Evolutionary conservation across 2,888 invertebrate genomes (phyloP), one percentile per base, ranked within the genome.

Genomic region (Abrostola triplasia): DNA sequence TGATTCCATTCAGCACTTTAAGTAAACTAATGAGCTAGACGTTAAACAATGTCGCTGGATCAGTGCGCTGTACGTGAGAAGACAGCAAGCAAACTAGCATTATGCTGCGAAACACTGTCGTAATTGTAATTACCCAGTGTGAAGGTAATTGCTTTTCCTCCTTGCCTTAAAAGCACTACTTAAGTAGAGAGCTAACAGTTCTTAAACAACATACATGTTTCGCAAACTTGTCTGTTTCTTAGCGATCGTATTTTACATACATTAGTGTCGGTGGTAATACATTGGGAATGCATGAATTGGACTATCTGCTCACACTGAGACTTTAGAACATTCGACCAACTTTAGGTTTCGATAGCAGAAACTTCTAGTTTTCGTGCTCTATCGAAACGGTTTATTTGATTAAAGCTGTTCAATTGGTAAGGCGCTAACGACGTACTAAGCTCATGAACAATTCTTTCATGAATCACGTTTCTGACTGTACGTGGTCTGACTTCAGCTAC

Each of bases 101-200:
- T 80, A 83, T 80, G 79, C 77, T 73, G 79, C 70, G 77, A 77
- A 79, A 82, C 78, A 69, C 67, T 70, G 70, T 37, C 72, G 70
- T 84, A 84, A 84, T 83, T 82, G 83, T 87, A 85, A 85, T 86
- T 86, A 83, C 81, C 77, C 60, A 80, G 80, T 83, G 83, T 78
- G 82, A 81, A 79, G 79, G 72, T 86, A 88, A 88, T 84, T 83
- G 81, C 78, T 77, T 82, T 83, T 76, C 76, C 78, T 79, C 76
- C 79, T 80, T 73, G 76, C 79, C 70, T 76, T 82, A 84, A 83
- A 81, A 82, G 83, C 79, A 75, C 76, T 83, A 79, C 81, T 84
- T 80, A 79, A 70, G 76, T 75, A 73, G 68, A 77, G 72, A 81
- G 76, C 75, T 76, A 77, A 77, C 71, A 74, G 67, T 76, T 81